These are phyloP conservation scores for Ctenicera cuprea DNA, from an alignment of 2,888 invertebrate genomes.

Conservation along the genomic window DNA sequence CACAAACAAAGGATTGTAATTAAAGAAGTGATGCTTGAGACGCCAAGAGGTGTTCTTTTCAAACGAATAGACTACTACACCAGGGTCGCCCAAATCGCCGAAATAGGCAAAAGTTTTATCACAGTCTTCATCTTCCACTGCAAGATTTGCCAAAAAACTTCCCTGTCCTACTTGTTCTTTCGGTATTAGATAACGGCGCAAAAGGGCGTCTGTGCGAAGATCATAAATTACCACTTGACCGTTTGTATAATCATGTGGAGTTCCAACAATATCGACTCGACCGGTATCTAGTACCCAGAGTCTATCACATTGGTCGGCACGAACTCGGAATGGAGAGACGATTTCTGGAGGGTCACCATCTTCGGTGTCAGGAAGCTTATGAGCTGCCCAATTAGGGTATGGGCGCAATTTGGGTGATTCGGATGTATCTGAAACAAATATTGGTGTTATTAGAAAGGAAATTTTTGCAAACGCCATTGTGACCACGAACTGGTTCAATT, in stretches of 20 bases:
- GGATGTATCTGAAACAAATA: constrained; percentile 76
- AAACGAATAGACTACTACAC: constrained; percentile 86
- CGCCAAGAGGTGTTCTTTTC: constrained; percentile 83
- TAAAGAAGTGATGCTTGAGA: constrained; percentile 77
- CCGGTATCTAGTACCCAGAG: constrained; percentile 89
- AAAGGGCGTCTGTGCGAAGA: constrained; percentile 80
- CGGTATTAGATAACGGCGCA: constrained; percentile 81
- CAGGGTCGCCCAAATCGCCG: constrained; percentile 82
- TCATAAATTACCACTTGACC: constrained; percentile 84
- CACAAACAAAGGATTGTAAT: constrained; percentile 79
- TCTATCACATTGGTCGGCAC: constrained; percentile 84
- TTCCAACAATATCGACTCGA: constrained; percentile 77
- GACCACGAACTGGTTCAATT: too few relatives aligned
- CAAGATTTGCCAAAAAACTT: constrained; percentile 85
- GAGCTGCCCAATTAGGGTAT: constrained; percentile 87
- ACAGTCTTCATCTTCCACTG: constrained; percentile 84
- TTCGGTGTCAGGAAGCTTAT: constrained; percentile 74
- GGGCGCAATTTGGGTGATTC: constrained; percentile 84
- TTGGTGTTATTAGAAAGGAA: too few relatives aligned
- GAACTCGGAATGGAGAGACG: constrained; percentile 83
- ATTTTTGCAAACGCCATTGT: too few relatives aligned
- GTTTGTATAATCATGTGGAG: constrained; percentile 73
- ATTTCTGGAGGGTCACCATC: constrained; percentile 77
- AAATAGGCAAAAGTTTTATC: constrained; percentile 83
- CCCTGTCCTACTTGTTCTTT: constrained; percentile 79